Evolutionary conservation across 2,888 invertebrate species (phyloP).

Genomic region (Hybos culiciformis): DNA sequence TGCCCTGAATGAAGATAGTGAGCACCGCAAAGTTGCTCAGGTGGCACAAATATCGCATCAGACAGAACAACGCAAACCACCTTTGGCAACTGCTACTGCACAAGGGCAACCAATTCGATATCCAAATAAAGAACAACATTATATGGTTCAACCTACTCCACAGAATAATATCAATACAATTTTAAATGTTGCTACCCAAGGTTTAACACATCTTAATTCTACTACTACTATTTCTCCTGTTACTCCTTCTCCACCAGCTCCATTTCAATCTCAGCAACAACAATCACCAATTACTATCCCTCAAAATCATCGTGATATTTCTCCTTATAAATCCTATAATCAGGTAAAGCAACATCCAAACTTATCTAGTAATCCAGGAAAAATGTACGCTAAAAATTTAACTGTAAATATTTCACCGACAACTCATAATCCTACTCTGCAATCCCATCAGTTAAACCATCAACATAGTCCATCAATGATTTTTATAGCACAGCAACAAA

Average conservation of each 20-base stretch:
- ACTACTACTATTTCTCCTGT: slow-evolving; percentile 35
- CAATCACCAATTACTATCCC: no score
- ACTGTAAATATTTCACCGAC: slow-evolving; percentile 10
- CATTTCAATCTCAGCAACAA: slow-evolving; percentile 1
- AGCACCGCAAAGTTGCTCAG: slow-evolving; percentile 31
- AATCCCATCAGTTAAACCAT: slow-evolving; percentile 5
- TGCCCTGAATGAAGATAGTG: slow-evolving; percentile 73
- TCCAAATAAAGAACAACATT: slow-evolving; percentile 12
- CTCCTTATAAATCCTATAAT: slow-evolving; percentile 1
- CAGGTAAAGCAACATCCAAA: slow-evolving; percentile 16
- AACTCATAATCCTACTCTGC: neutral
- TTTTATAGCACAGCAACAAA: slow-evolving; percentile 24
- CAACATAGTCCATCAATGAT: slow-evolving; percentile 13
- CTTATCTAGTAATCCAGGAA: slow-evolving; percentile 10
- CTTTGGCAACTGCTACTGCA: slow-evolving; percentile 23
- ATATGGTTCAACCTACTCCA: slow-evolving; percentile 20
- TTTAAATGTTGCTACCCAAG: slow-evolving; percentile 32
- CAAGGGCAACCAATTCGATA: slow-evolving; percentile 4
- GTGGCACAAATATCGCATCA: slow-evolving; percentile 11
- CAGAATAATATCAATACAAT: slow-evolving; percentile 27
- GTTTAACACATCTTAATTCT: slow-evolving; percentile 32
- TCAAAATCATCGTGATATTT: slow-evolving; percentile 9
- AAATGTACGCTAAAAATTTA: slow-evolving; percentile 13
- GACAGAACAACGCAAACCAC: slow-evolving; percentile 21
- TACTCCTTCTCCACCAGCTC: slow-evolving; percentile 19